Percentiles rank a stretch among this genome's conserved stretches.
Evolutionary conservation across 92 coral and sea anemone species (phyloP).

Genomic region (Zoanthus solanderi): DNA sequence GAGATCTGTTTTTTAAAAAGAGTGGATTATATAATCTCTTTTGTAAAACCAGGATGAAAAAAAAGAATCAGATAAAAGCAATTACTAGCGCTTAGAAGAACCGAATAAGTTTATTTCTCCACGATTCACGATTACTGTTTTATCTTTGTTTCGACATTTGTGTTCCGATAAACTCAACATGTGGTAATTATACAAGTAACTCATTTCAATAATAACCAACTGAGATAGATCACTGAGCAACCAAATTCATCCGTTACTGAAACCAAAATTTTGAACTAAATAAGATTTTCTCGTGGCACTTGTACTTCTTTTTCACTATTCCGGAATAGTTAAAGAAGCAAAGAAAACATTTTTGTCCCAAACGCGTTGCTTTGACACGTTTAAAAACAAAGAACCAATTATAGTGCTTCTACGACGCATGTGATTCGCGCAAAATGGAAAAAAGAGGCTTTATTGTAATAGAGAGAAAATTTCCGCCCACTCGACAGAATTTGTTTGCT

Average conservation of each 20-base stretch:
- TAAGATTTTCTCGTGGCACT: neutral
- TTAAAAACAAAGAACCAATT: conserved; percentile 72
- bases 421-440: conserved; percentile 58
- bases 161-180: conserved; percentile 48
- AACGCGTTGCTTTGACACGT: conserved; percentile 75
- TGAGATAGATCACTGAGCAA: conserved; percentile 46
- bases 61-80: conserved; percentile 1
- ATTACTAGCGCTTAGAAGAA: conserved; percentile 22
- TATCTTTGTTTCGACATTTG: conserved; percentile 6
- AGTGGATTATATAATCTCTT: conserved; percentile 33
- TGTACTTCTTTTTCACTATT: neutral
- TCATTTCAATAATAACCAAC: conserved; percentile 63
- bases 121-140: neutral
- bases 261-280: conserved; percentile 8
- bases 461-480: conserved; percentile 69
- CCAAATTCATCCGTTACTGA: neutral
- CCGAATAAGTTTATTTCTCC: conserved; percentile 8
- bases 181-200: conserved; percentile 80
- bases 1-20: conserved; percentile 10
- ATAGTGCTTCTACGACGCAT: conserved; percentile 64
- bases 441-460: conserved; percentile 45
- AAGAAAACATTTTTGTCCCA: conserved; percentile 49
- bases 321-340: neutral
- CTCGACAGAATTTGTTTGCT: conserved; percentile 50
- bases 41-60: conserved; percentile 19